Evolutionary conservation across 2,888 invertebrate genomes (phyloP), one percentile per base, ranked within the genome.

Genomic region (Spodoptera exigua): DNA sequence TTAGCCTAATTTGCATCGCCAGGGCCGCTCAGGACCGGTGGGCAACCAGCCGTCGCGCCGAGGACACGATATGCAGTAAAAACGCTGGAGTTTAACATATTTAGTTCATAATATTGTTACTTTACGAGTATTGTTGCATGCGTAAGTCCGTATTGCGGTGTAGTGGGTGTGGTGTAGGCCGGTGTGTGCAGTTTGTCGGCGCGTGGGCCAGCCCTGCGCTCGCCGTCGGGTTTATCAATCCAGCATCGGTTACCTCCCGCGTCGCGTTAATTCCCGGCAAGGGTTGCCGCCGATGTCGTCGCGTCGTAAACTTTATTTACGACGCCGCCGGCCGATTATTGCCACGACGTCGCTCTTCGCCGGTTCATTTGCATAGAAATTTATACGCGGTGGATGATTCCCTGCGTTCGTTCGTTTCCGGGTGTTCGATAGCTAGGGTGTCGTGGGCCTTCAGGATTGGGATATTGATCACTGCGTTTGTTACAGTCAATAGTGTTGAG

Each of bases 311-410:
- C 81, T 85, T 89, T 89, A 91, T 92, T 92, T 92, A 91, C 87
- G 87, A 85, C 81, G 79, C 82, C 81, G 80, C 80, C 85, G 78
- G 78, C 74, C 89, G 90, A 89, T 90, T 89, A 90, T 86, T 86
- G 84, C 89, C 82, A 81, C 89, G 82, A 82, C 83, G 84, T 82
- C 80, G 83, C 84, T 88, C 84, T 80, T 84, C 82, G 81, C 78
- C 84, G 85, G 81, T 78, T 86, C 90, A 92, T 93, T 92, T 91
- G 90, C 91, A 92, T 92, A 86, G 82, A 86, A 87, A 91, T 92
- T 90, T 91, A 92, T 90, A 86, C 88, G 79, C 77, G 74, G 75
- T 76, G 74, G 80, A 77, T 82, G 83, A 88, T 84, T 84, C 87
- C 85, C 85, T 58, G 44, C 61, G 61, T 54, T 70, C 76, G 79